These are phyloP conservation scores for Temnopleurus reevesii DNA, from an alignment of 53 echinoderm and acorn worm genomes.

Conservation along the genomic window DNA sequence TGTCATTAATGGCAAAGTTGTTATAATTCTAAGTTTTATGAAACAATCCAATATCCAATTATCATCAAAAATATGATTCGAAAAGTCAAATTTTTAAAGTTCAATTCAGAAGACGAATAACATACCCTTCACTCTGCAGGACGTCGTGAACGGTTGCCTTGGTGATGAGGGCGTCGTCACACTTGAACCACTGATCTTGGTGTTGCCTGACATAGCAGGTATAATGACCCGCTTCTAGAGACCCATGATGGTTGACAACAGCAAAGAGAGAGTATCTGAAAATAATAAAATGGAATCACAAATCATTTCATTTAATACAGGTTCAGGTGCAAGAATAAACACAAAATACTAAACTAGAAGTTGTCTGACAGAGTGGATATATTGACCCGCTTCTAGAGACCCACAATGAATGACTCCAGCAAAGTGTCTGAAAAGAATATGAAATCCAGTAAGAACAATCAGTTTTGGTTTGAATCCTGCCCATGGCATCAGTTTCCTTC, in stretches of 20 bases:
- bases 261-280: conserved; percentile 95
- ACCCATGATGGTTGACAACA: conserved; percentile 97
- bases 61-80: too few relatives aligned
- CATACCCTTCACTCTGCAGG: conserved; percentile 98
- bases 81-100: too few relatives aligned
- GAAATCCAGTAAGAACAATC: too few relatives aligned
- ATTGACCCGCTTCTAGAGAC: conserved; percentile 96
- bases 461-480: too few relatives aligned
- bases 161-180: conserved; percentile 97
- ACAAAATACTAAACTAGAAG: conserved; percentile 97
- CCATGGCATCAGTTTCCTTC: too few relatives aligned
- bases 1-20: too few relatives aligned
- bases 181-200: conserved; percentile 98
- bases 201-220: conserved; percentile 98
- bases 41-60: too few relatives aligned
- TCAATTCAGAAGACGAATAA: too few relatives aligned
- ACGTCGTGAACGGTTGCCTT: conserved; percentile 90
- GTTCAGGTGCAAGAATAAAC: too few relatives aligned
- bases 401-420: conserved; percentile 99
- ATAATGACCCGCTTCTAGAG: conserved; percentile 98
- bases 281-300: background rate
- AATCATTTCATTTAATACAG: too few relatives aligned
- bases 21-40: too few relatives aligned
- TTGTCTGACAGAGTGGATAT: conserved; percentile 94
- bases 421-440: conserved; percentile 78